Evolutionary conservation across 2,797 vertebrate species (phyloP).

Genomic region (Notolepis coatsorum): DNA sequence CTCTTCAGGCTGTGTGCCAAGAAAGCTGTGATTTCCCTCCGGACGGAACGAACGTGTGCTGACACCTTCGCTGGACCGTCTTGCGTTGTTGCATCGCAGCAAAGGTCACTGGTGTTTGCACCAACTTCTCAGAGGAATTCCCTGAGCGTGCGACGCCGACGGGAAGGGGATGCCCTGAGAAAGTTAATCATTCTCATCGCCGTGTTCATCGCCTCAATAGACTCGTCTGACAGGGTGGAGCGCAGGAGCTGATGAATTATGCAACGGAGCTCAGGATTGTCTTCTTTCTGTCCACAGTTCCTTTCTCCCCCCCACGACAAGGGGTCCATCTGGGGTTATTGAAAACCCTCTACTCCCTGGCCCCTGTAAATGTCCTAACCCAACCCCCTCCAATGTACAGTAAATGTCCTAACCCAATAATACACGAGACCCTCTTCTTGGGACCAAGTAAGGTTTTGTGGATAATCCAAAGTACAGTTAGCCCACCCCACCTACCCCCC

Average conservation of each 20-base stretch:
- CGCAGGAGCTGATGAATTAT: conserved; percentile 7
- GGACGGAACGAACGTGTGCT: conserved; percentile 23
- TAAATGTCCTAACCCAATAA: too few species aligned
- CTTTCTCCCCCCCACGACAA: too few species aligned
- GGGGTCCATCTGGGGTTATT: conserved; percentile 4
- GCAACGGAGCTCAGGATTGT: neutral
- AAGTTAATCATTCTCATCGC: too few species aligned
- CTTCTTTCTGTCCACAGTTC: conserved; percentile 3
- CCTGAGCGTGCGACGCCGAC: neutral
- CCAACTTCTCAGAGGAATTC: conserved; percentile 12
- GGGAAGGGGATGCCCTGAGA: conserved; percentile 10
- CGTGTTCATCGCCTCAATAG: conserved; percentile 11
- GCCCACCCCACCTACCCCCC: too few species aligned
- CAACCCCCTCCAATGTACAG: too few species aligned
- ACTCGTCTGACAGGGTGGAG: neutral
- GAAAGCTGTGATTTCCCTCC: conserved; percentile 21
- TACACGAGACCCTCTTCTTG: too few species aligned
- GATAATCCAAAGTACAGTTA: too few species aligned
- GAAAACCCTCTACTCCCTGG: conserved; percentile 1
- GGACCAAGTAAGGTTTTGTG: too few species aligned
- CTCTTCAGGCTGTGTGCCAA: conserved; percentile 6
- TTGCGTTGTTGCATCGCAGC: too few species aligned
- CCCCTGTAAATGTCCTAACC: too few species aligned
- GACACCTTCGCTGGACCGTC: conserved; percentile 32
- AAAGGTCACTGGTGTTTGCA: neutral